These are phyloP conservation scores for Drosophila ficusphila DNA, from an alignment of 1,140 invertebrate genomes.

Conservation along the genomic window DNA sequence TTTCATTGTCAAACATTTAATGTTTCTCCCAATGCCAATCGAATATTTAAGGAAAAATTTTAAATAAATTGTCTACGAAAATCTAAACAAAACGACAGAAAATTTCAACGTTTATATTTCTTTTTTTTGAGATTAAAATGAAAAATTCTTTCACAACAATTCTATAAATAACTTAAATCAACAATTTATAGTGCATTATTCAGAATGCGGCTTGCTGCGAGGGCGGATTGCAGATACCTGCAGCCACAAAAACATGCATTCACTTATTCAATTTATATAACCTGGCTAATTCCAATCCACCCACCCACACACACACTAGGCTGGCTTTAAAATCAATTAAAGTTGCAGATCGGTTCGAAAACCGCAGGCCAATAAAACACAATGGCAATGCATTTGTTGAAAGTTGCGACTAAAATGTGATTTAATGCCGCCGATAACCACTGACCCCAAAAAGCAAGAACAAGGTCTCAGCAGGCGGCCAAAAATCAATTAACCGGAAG, in stretches of 20 bases:
- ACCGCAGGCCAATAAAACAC: conserved; percentile 46
- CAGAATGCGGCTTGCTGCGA: conserved; percentile 19
- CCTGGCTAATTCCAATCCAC: conserved; percentile 10
- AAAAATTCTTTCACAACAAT: conserved; percentile 50
- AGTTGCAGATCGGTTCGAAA: conserved; percentile 52
- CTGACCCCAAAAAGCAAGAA: conserved; percentile 41
- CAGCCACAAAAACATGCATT: conserved; percentile 33
- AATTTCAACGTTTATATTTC: conserved; percentile 2
- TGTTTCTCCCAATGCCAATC: background rate
- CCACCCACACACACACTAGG: conserved; percentile 27
- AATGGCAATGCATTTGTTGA: conserved; percentile 30
- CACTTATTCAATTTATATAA: conserved; percentile 12
- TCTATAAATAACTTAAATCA: conserved; percentile 64
- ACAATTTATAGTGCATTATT: conserved; percentile 71
- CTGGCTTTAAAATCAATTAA: conserved; percentile 73
- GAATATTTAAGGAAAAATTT: background rate
- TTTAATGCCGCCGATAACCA: conserved; percentile 67
- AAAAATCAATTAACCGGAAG: conserved; percentile 69
- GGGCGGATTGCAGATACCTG: conserved; percentile 43
- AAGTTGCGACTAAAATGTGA: conserved; percentile 48
- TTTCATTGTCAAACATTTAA: background rate
- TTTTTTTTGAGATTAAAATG: conserved; percentile 10
- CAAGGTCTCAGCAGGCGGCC: conserved; percentile 45
- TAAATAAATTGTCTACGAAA: too few species aligned
- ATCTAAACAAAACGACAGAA: too few species aligned